Base-by-base conservation (phyloP, 2,888 invertebrate species). In the Phyllotreta striolata region DNA sequence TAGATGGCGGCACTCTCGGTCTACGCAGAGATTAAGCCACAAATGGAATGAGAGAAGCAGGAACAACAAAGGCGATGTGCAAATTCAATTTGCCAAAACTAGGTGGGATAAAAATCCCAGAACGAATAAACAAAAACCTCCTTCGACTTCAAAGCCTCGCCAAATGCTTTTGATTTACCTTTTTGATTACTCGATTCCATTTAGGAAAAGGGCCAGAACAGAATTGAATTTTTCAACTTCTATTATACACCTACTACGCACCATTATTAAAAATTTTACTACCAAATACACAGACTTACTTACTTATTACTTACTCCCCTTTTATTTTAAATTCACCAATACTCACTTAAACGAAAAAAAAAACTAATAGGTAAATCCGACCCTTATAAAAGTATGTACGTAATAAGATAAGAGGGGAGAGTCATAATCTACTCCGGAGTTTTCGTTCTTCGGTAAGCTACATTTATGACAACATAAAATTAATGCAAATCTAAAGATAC, bases 401-500 rank as follows among this genome's bases (percentile, higher is more conserved):
- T 10, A 46, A 55, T 10, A 43, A 34, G 44, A 13, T 24, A 10
- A 41, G 41, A 41, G 63, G 63, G 62, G 63, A 43, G 55, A 71
- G 69, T 69, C 66, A n/a, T n/a, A 66, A 72, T 71, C 69, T 72
- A 65, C 49, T 66, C 58, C 66, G 64, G 59, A 61, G 68, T 63
- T 61, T 66, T 66, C 66, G 41, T 51, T 24, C 37, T 67, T 72
- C 67, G 64, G 69, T 71, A 73, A 74, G 75, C 79, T 78, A 78
- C 80, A 79, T 80, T 81, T 81, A 81, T 80, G 81, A 79, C 72
- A 77, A 78, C 77, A 80, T 80, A 79, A 80, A 81, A 81, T 81
- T 81, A 81, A 81, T 81, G 81, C 80, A 81, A 81, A 81, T 80
- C 80, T 80, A 78, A 70, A 78, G 78, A 80, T 80, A 79, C 78